Conservation (phyloP, 2,797 vertebrate species). For the Mormyrus proboscirostris region DNA sequence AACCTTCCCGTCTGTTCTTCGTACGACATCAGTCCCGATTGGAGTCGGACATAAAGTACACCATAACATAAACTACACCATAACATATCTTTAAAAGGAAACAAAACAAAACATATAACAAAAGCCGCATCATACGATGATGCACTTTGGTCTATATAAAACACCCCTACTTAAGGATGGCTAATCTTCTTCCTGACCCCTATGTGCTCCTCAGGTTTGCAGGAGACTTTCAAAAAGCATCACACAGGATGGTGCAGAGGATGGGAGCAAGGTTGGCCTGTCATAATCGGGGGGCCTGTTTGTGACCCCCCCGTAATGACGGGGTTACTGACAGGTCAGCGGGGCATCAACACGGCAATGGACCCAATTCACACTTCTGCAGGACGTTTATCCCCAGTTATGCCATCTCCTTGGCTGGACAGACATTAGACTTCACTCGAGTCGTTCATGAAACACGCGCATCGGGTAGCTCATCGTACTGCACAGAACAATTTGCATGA, state of each 20-base stretch:
- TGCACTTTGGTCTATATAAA: background rate
- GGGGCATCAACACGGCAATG: slow-evolving; percentile 45
- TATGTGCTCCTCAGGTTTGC: background rate
- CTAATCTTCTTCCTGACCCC: background rate
- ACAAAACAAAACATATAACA: background rate
- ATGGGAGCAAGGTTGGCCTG: slow-evolving; percentile 43
- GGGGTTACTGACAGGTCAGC: slow-evolving; percentile 3
- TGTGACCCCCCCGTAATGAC: slow-evolving; percentile 38
- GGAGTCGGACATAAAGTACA: background rate
- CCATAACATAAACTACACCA: background rate
- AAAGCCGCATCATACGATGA: background rate
- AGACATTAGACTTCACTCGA: background rate
- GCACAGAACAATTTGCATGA: background rate
- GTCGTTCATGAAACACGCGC: background rate
- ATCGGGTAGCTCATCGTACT: background rate
- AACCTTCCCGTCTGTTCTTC: background rate
- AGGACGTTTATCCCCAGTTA: background rate
- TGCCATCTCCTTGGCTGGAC: background rate
- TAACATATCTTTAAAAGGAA: background rate
- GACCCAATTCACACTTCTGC: slow-evolving; percentile 41
- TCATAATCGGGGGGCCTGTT: slow-evolving; percentile 44
- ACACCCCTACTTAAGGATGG: background rate
- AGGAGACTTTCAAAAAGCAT: slow-evolving; percentile 47
- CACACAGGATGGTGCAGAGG: slow-evolving; percentile 27
- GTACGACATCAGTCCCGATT: background rate